Evolutionary conservation across 2,888 invertebrate species (phyloP), one percentile per base, ranked within the genome.

Genomic region (Ophioninae sp.): DNA sequence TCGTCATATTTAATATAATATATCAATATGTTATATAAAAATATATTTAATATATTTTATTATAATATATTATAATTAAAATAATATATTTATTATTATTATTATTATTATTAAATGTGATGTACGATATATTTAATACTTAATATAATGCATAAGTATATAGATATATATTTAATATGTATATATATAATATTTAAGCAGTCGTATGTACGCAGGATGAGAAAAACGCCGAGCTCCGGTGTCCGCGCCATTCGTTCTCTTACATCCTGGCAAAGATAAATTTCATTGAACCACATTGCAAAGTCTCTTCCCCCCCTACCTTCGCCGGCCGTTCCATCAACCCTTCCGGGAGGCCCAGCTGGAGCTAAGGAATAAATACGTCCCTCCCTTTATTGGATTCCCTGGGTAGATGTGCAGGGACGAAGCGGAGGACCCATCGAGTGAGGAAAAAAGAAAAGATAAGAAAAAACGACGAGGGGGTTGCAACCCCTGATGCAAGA

Each of bases 181-280:
- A 41, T 41, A 41, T 41, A 41, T 41, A 41, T 41, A 41, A 6
- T 3, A 41, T 41, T 9, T 2, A 63, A 37, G 22, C 69, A 17
- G 13, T 10, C 37, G n/a, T 51, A 69, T 69, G 69, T 51, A 51
- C 61, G 51, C 51, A 69, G 41, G 10, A 69, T 59, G 30, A 44
- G 17, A 61, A 23, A 58, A 61, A 67, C 20, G 68, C 22, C 23
- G 44, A 30, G 41, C 56, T 73, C 81, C 74, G 71, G 80, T 78
- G 78, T 83, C 83, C 78, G 73, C 81, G 61, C 83, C 69, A 81
- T 84, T 81, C 84, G 76, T 79, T 72, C 78, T 84, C 81, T 75
- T 63, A 58, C 75, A 77, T 79, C 58, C 63, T 79, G 71, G n/a
- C 78, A 72, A 65, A 72, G 84, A 84, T 84, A 84, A 81, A 84